Base-by-base conservation (phyloP, 2,113 vertebrate genomes). In the Spermophilus dauricus region DNA sequence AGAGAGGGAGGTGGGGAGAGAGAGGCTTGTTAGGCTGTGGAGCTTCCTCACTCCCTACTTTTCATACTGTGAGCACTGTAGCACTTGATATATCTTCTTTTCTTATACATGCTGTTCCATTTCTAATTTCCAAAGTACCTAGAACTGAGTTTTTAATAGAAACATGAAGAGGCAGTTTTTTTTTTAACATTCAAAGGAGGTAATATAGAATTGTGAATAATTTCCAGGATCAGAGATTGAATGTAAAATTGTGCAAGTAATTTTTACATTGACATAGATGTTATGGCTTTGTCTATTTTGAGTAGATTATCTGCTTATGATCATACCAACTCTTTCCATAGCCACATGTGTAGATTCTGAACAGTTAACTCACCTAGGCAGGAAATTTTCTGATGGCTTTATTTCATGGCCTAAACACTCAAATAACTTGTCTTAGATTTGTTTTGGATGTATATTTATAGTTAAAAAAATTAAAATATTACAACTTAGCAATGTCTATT, bases 361-460 rank as follows among this genome's bases (percentile, higher is more conserved):
- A 96, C 20, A 70, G n/a, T 77, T 91, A 77, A 81, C 53, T 93
- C 89, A 53, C 56, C 45, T 82, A 81, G 73, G 32, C 34, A 93
- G 34, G 17, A 86, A 77, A 20, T 91, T 92, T 56, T 89, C 58
- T 89, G 39, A n/a, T 94, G 58, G 32, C 58, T 72, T 80, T 94
- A 89, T 89, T 95, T 96, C 70, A 58, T 95, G 24, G 51, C 6
- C n/a, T 96, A 32, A 61, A 91, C 24, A 78, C 87, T 97, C 13
- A 93, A 94, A 69, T 63, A 91, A 91, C 56, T 97, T 88, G 87
- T 39, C 72, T 34, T 86, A 75, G 92, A 82, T 85, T 93, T 94
- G 18, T 93, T 91, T 92, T 87, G 48, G 42, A 92, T 88, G 24
- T 39, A 83, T 81, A 93, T 75, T 92, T 94, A 70, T 76, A 95